These are phyloP conservation scores for Morone saxatilis DNA, from an alignment of 2,113 vertebrate genomes.

Conservation along the genomic window DNA sequence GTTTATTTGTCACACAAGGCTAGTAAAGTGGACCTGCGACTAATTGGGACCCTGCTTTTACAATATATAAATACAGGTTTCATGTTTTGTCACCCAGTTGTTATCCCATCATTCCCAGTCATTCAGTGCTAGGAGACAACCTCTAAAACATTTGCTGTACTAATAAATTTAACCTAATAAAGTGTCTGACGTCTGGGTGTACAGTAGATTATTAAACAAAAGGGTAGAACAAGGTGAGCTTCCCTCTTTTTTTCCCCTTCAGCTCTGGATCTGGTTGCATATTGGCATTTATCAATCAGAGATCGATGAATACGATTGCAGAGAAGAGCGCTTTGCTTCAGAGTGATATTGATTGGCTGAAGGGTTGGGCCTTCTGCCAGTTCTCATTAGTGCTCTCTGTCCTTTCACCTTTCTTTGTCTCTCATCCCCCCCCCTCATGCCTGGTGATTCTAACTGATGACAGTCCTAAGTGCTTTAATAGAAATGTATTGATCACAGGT, in stretches of 20 bases:
- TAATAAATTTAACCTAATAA: background rate
- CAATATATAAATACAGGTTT: background rate
- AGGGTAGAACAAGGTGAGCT: background rate
- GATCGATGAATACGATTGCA: conserved; percentile 72
- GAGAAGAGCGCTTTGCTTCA: conserved; percentile 50
- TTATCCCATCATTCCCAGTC: background rate
- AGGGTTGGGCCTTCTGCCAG: conserved; percentile 56
- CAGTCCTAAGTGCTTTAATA: conserved; percentile 77
- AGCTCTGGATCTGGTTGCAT: conserved; percentile 44
- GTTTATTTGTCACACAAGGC: too few species aligned
- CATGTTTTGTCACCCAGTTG: background rate
- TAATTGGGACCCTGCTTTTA: too few species aligned
- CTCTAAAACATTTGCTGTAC: background rate
- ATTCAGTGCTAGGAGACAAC: background rate
- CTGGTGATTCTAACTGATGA: conserved; percentile 74
- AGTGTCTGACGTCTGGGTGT: background rate
- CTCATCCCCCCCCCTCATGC: conserved; percentile 40
- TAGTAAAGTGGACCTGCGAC: too few species aligned
- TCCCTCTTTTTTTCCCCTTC: background rate
- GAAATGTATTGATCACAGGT: conserved; percentile 79
- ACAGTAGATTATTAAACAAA: background rate
- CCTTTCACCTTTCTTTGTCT: conserved; percentile 70
- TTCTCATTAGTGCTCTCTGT: conserved; percentile 75
- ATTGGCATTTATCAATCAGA: conserved; percentile 70
- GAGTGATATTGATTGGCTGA: conserved; percentile 75